These are phyloP conservation scores for Menidia beryllina DNA, from an alignment of 2,113 vertebrate genomes.

Conservation along the genomic window DNA sequence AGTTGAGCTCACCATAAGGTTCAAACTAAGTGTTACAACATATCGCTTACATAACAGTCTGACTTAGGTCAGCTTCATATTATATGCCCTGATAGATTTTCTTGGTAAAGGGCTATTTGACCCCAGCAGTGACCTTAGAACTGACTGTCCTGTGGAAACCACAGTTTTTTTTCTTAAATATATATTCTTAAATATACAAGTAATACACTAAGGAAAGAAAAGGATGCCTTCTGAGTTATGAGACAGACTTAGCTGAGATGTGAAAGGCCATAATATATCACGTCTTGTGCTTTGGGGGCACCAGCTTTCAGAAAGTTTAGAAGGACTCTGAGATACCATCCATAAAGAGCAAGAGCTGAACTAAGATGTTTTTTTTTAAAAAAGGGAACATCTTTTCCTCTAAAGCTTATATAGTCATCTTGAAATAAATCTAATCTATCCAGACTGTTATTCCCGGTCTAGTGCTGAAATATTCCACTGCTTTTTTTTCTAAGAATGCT, in stretches of 20 bases:
- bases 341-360: constrained; percentile 18
- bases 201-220: constrained; percentile 40
- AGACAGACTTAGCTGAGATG: constrained; percentile 45
- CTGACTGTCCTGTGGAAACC: constrained; percentile 19
- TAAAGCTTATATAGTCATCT: background rate
- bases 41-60: constrained; percentile 27
- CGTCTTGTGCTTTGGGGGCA: constrained; percentile 5
- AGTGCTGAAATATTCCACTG: constrained; percentile 20
- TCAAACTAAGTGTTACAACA: constrained; percentile 30
- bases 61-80: constrained; percentile 5
- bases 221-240: constrained; percentile 42
- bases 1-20: constrained; percentile 27
- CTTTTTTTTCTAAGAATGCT: background rate
- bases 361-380: background rate
- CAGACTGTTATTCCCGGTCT: constrained; percentile 26
- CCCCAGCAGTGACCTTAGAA: constrained; percentile 34
- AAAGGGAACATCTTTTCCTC: constrained; percentile 14
- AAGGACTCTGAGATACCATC: constrained; percentile 23
- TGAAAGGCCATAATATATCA: constrained; percentile 67
- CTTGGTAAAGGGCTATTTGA: constrained; percentile 47
- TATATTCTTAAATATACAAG: constrained; percentile 28
- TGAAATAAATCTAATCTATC: constrained; percentile 17
- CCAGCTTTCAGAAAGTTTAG: constrained; percentile 39
- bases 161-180: constrained; percentile 27
- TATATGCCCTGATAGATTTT: constrained; percentile 54